Evolutionary conservation across 2,113 vertebrate species (phyloP).

Genomic region (Zootoca vivipara): DNA sequence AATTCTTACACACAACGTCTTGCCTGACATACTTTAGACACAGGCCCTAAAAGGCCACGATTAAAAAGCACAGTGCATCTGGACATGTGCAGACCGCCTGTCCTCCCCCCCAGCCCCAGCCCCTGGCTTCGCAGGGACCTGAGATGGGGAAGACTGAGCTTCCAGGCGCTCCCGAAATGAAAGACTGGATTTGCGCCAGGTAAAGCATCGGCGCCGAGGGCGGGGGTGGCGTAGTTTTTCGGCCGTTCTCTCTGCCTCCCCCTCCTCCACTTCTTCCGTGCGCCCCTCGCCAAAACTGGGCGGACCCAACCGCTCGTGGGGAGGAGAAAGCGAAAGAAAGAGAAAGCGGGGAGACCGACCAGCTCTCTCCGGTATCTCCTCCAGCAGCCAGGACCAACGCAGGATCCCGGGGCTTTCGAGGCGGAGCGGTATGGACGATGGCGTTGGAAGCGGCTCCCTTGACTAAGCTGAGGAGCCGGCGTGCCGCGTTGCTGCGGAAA

Average conservation of each 20-base stretch:
- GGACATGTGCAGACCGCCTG: conserved; percentile 8
- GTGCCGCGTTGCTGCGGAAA: conserved; percentile 10
- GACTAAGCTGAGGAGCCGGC: not conserved
- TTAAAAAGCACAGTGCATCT: not conserved
- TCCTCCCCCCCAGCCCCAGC: not conserved
- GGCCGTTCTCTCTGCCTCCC: not conserved
- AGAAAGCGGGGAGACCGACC: not conserved
- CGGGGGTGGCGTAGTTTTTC: not conserved
- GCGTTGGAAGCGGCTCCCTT: conserved; percentile 6
- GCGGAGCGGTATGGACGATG: not conserved
- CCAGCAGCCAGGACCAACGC: not conserved
- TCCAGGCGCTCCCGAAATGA: accelerated
- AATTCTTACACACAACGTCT: too few species aligned
- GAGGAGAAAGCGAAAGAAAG: too few species aligned
- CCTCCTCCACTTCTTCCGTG: not conserved
- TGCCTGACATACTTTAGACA: not conserved
- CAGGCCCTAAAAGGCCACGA: not conserved
- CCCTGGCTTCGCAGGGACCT: not conserved
- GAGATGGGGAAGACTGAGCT: not conserved
- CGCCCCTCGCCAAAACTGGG: conserved; percentile 8
- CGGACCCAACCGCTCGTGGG: not conserved
- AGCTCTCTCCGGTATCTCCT: not conserved
- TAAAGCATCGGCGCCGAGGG: not conserved
- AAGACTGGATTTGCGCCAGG: not conserved
- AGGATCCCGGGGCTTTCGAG: not conserved